These are phyloP conservation scores for Onychomys leucogaster DNA, from an alignment of 2,797 vertebrate species.

Conservation along the genomic window DNA sequence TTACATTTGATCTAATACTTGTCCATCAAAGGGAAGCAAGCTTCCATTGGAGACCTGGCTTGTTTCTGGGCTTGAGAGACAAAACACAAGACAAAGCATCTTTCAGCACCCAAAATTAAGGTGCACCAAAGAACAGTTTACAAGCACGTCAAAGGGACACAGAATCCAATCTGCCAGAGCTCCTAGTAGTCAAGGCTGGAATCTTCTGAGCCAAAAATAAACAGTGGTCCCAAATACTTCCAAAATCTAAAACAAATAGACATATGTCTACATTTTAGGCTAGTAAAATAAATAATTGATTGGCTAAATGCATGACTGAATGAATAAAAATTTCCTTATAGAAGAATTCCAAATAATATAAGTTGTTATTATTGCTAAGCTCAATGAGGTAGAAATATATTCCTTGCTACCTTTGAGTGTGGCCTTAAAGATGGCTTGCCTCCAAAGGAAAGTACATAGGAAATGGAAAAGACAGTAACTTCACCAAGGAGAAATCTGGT, in stretches of 20 bases:
- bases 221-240: background rate
- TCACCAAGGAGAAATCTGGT: background rate
- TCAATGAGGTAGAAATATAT: background rate
- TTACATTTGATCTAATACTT: background rate
- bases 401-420: background rate
- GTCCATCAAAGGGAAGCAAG: background rate
- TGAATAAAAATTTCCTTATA: background rate
- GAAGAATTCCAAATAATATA: background rate
- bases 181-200: background rate
- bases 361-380: background rate
- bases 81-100: background rate
- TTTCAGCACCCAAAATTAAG: background rate
- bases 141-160: background rate
- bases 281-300: background rate
- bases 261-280: background rate
- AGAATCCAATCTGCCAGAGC: background rate
- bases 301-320: background rate
- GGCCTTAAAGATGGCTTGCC: background rate
- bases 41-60: background rate
- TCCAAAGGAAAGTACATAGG: background rate
- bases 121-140: background rate
- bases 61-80: background rate
- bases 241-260: background rate
- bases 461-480: background rate
- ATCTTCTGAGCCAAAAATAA: background rate